Base-by-base conservation (phyloP, 2,888 invertebrate genomes). In the Dorcus hopei region DNA sequence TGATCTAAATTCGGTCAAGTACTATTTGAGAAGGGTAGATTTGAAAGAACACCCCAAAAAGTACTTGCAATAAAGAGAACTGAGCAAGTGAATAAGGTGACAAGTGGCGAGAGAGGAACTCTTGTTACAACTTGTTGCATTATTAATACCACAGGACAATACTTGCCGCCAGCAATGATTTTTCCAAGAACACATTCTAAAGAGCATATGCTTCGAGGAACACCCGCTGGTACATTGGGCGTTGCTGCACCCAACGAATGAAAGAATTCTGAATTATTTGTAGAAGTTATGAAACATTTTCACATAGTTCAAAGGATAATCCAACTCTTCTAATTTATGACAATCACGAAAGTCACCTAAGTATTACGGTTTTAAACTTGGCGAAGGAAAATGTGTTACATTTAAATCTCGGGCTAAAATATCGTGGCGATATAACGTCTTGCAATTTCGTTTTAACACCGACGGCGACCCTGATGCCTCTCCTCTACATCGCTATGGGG, bases 41-140 rank as follows among this genome's bases (percentile, higher is more conserved):
- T 6, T 33, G 6, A 33, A 33, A 4, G 3, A 33, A 33, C 3
- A 33, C 26, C n/a, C n/a, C 52, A 59, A 39, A 67, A 63, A 55
- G 61, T 71, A n/a, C n/a, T 71, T 7, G 68, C 66, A 11, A 14
- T 49, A 43, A 67, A 61, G n/a, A n/a, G n/a, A n/a, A n/a, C n/a
- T n/a, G n/a, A n/a, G 55, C n/a, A n/a, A n/a, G n/a, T 74, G 16
- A 68, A 64, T 53, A 68, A 73, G 61, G 67, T 67, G 2, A 72
- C 74, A 23, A 74, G 73, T 57, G 74, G 66, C 4, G 76, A 76
- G 67, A 67, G 70, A 59, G 73, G 74, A 60, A 65, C 66, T n/a
- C 61, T 73, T 14, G 72, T 72, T 39, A 77, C 75, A 7, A 72
- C 70, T 5, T 69, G n/a, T n/a, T n/a, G n/a, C n/a, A n/a, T n/a